A percentile compares a stretch with the other conserved stretches of the same genome.
These are phyloP conservation scores for Propsilocerus akamusi DNA, from an alignment of 1,140 invertebrate species.

Conservation along the genomic window DNA sequence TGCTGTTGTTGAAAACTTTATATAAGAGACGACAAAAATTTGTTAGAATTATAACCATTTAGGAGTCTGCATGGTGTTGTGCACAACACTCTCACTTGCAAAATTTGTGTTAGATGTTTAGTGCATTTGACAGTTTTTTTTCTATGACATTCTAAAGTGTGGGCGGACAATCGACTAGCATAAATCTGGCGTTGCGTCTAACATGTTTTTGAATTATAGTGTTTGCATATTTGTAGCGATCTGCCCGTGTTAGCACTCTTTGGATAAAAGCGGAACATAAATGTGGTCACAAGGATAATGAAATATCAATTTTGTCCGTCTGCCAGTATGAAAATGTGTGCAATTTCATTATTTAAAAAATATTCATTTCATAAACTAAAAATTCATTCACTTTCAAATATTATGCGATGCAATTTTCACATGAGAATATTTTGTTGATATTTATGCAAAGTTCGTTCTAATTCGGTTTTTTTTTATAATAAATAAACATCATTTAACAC, in stretches of 20 bases:
- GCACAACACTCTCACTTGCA: too few relatives aligned
- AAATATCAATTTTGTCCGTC: neutral
- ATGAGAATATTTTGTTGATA: too few relatives aligned
- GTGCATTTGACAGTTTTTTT: conserved; percentile 3
- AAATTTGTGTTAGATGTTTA: neutral
- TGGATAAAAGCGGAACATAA: neutral
- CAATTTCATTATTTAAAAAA: neutral
- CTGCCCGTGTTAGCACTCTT: neutral
- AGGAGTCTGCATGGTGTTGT: too few relatives aligned
- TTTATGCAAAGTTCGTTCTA: too few relatives aligned
- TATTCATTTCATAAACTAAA: too few relatives aligned
- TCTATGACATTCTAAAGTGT: too few relatives aligned
- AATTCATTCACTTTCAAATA: too few relatives aligned
- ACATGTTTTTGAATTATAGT: conserved; percentile 4
- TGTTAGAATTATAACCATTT: too few relatives aligned
- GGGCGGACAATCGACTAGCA: neutral
- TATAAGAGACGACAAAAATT: neutral
- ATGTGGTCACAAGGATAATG: neutral
- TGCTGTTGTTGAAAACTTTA: neutral
- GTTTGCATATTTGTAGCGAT: neutral
- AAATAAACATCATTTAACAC: too few relatives aligned
- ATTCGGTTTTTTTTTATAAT: too few relatives aligned
- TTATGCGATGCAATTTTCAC: too few relatives aligned
- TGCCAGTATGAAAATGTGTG: neutral
- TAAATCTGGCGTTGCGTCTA: too few relatives aligned